Percentiles rank a stretch among this genome's conserved stretches.
These are phyloP conservation scores for Salticus scenicus DNA, from an alignment of 2,888 invertebrate species.

Conservation along the genomic window DNA sequence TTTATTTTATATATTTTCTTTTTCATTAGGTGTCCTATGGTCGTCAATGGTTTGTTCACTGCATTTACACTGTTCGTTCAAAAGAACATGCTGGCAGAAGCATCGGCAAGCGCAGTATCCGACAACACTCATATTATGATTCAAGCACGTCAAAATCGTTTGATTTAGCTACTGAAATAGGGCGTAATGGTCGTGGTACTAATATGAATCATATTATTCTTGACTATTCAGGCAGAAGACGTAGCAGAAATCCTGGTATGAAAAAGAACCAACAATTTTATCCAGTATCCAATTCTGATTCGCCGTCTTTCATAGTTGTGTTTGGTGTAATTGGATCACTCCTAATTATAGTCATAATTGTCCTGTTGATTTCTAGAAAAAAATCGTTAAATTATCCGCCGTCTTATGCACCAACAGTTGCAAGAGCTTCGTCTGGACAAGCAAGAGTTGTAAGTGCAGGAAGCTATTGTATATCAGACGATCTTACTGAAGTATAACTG, in stretches of 20 bases:
- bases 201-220: constrained; percentile 71
- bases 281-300: background rate
- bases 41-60: constrained; percentile 72
- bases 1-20: too few species aligned
- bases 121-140: background rate
- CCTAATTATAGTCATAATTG: constrained; percentile 52
- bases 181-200: constrained; percentile 68
- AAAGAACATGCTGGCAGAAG: constrained; percentile 60
- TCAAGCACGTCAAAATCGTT: background rate
- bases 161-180: constrained; percentile 20
- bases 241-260: background rate
- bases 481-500: constrained; percentile 65
- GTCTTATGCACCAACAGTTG: constrained; percentile 30
- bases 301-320: constrained; percentile 24
- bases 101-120: constrained; percentile 68
- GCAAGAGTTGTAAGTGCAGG: constrained; percentile 28
- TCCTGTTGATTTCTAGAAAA: constrained; percentile 27
- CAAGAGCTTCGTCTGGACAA: constrained; percentile 21
- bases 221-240: constrained; percentile 31
- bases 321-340: constrained; percentile 47
- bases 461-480: constrained; percentile 18
- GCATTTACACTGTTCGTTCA: constrained; percentile 71
- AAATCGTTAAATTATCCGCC: background rate
- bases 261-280: background rate
- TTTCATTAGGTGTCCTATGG: constrained; percentile 72